These are phyloP conservation scores for Muscina levida DNA, from an alignment of 2,888 invertebrate species.

Conservation along the genomic window DNA sequence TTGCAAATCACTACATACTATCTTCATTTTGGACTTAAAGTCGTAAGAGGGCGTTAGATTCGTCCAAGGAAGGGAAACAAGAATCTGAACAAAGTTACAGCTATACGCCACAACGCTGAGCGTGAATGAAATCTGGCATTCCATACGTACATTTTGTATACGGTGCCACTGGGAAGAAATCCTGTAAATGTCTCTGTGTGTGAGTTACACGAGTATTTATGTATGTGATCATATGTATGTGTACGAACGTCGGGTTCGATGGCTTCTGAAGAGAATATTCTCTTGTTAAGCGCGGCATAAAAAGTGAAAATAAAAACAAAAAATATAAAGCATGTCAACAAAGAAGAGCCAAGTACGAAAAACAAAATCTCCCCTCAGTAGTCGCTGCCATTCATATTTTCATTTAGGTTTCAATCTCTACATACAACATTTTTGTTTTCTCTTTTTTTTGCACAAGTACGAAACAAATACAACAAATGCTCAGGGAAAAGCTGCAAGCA, in stretches of 20 bases:
- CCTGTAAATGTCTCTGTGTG: too few species aligned
- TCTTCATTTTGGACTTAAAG: too few species aligned
- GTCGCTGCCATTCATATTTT: constrained; percentile 56
- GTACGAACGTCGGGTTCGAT: constrained; percentile 70
- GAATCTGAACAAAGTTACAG: too few species aligned
- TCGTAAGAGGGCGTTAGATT: too few species aligned
- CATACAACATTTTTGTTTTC: constrained; percentile 51
- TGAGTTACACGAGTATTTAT: too few species aligned
- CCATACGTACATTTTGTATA: too few species aligned
- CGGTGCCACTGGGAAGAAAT: too few species aligned
- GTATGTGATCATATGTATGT: too few species aligned
- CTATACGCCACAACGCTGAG: too few species aligned
- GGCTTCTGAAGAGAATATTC: constrained; percentile 70
- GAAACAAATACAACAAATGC: constrained; percentile 32
- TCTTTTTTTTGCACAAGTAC: constrained; percentile 22
- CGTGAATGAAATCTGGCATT: too few species aligned
- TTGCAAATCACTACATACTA: too few species aligned
- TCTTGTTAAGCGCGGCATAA: constrained; percentile 59
- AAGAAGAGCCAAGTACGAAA: constrained; percentile 60
- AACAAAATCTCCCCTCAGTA: constrained; percentile 66
- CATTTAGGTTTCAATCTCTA: constrained; percentile 64
- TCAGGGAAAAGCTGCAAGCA: constrained; percentile 35
- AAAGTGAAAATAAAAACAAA: constrained; percentile 63
- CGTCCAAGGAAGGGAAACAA: too few species aligned
- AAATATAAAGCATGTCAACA: constrained; percentile 68